These are phyloP conservation scores for Metalampra italica DNA, from an alignment of 2,888 invertebrate species.

Conservation along the genomic window DNA sequence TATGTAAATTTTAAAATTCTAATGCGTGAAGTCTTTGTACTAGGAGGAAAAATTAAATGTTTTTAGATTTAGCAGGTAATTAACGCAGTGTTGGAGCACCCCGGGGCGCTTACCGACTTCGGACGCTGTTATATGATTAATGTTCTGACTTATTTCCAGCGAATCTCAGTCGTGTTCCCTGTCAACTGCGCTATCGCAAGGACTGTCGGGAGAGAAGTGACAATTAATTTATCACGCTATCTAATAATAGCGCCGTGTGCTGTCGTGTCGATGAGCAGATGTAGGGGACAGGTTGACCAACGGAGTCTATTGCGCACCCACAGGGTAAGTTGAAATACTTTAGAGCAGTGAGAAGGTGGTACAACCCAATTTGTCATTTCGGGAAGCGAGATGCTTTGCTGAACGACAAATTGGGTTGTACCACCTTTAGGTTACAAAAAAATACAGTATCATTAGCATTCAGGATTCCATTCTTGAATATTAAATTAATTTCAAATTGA, in stretches of 20 bases:
- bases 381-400: too few relatives aligned
- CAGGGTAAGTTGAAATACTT: background rate
- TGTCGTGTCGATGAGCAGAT: slow-evolving; percentile 46
- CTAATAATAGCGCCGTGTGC: slow-evolving; percentile 37
- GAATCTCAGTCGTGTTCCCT: background rate
- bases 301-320: slow-evolving; percentile 11
- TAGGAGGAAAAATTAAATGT: too few relatives aligned
- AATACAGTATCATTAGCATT: too few relatives aligned
- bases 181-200: background rate
- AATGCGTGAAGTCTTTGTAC: too few relatives aligned
- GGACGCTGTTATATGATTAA: background rate
- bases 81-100: background rate
- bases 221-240: slow-evolving; percentile 44
- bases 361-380: too few relatives aligned
- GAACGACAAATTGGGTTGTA: too few relatives aligned
- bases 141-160: background rate
- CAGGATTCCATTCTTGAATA: too few relatives aligned
- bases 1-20: too few relatives aligned
- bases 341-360: too few relatives aligned
- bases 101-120: background rate
- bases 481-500: too few relatives aligned
- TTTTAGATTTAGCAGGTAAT: too few relatives aligned
- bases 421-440: too few relatives aligned
- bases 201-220: slow-evolving; percentile 21
- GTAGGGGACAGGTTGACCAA: slow-evolving; percentile 32